Evolutionary conservation across 2,888 invertebrate genomes (phyloP).

Genomic region (Andrena trimmerana): DNA sequence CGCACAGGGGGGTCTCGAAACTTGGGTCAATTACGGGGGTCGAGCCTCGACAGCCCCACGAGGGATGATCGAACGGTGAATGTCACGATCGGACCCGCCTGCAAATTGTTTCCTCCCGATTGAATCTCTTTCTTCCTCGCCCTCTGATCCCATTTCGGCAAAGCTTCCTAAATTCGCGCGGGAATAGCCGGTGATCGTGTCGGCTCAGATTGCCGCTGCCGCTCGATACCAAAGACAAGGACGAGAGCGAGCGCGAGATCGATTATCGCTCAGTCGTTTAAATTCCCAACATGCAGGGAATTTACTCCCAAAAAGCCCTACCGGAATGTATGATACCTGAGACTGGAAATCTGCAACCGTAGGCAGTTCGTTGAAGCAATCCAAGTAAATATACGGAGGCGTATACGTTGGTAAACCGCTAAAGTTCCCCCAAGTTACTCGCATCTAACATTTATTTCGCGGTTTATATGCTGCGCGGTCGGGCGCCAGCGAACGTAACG

Average conservation of each 20-base stretch:
- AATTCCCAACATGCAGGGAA: not conserved
- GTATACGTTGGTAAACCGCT: not conserved
- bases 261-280: not conserved
- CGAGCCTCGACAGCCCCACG: conserved; percentile 56
- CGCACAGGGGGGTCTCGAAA: conserved; percentile 45
- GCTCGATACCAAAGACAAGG: conserved; percentile 9
- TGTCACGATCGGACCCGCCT: conserved; percentile 70
- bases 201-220: conserved; percentile 19
- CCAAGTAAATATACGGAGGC: not conserved
- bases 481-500: not conserved
- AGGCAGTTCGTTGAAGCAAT: not conserved
- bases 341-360: not conserved
- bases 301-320: no score
- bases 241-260: not conserved
- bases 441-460: conserved; percentile 8
- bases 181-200: conserved; percentile 25
- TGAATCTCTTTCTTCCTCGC: conserved; percentile 66
- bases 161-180: conserved; percentile 32
- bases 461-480: not conserved
- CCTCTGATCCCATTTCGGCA: conserved; percentile 19
- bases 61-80: conserved; percentile 69
- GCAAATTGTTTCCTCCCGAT: conserved; percentile 75
- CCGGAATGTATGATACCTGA: no score
- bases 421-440: not conserved
- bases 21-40: conserved; percentile 74